Percentiles rank a stretch among this genome's conserved stretches.
phyloP scores from a whole-genome alignment of 2,888 invertebrate species.

The Cataglyphis livida region DNA sequence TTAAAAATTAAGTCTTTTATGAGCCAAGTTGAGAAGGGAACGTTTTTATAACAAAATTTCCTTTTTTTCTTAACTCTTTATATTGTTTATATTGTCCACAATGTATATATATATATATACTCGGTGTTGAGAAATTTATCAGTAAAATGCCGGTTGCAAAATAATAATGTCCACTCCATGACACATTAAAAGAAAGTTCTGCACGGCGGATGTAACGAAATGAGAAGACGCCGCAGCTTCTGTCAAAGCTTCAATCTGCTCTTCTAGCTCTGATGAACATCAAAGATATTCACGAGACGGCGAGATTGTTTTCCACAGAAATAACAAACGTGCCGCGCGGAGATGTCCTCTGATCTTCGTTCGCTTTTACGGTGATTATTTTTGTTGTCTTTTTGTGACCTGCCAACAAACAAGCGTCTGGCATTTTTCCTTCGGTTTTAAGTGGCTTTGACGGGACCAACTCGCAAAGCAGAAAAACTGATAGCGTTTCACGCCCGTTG shows the following conservation, averaged over 20 bases:
- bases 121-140: background rate
- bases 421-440: constrained; percentile 39
- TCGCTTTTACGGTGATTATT: constrained; percentile 35
- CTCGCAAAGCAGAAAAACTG: constrained; percentile 39
- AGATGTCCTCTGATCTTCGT: background rate
- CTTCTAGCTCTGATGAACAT: constrained; percentile 13
- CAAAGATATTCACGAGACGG: constrained; percentile 4
- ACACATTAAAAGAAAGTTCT: background rate
- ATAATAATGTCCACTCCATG: background rate
- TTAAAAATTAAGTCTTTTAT: background rate
- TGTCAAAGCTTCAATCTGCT: background rate
- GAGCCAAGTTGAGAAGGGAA: background rate
- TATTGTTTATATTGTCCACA: too few relatives aligned
- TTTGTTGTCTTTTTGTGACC: constrained; percentile 32
- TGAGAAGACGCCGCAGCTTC: background rate
- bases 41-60: background rate
- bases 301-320: constrained; percentile 32
- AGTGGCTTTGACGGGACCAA: constrained; percentile 39
- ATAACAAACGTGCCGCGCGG: constrained; percentile 8
- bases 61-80: background rate
- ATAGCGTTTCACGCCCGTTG: constrained; percentile 47
- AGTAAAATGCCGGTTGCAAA: background rate
- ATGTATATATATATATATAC: too few relatives aligned
- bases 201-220: background rate
- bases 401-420: constrained; percentile 5